Evolutionary conservation across 1,140 invertebrate species (phyloP).

Genomic region (Cydia pomonella): DNA sequence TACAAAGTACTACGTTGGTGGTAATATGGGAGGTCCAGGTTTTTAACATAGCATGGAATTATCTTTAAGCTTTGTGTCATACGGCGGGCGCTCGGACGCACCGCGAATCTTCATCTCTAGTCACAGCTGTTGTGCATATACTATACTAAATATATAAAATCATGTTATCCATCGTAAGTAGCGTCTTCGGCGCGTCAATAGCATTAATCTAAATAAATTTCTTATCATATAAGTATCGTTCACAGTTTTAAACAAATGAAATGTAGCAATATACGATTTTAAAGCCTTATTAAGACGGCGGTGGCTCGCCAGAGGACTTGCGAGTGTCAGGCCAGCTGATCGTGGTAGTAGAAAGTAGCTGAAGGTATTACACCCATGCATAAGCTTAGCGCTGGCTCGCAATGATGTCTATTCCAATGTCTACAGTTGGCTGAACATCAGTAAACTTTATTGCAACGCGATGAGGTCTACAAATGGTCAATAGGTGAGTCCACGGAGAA

Average conservation of each 20-base stretch:
- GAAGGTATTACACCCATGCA: no score
- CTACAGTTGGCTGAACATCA: background rate
- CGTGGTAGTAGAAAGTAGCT: background rate
- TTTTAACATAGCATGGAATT: no score
- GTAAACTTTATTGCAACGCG: background rate
- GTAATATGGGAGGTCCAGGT: no score
- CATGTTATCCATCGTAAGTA: constrained; percentile 25
- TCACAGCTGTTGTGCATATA: constrained; percentile 59
- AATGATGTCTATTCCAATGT: background rate
- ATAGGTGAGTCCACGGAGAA: no score
- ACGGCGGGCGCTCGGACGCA: constrained; percentile 36
- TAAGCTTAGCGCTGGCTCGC: background rate
- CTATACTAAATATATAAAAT: constrained; percentile 32
- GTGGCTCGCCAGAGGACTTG: background rate
- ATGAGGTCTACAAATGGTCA: background rate
- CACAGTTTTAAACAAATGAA: constrained; percentile 45
- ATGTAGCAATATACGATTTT: constrained; percentile 48
- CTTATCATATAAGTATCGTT: constrained; percentile 39
- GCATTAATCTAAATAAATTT: constrained; percentile 34
- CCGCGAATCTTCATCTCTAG: constrained; percentile 61
- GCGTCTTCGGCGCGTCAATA: constrained; percentile 34
- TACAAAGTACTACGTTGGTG: no score
- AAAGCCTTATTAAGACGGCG: constrained; percentile 42
- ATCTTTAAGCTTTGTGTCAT: background rate
- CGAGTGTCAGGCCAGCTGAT: background rate